Evolutionary conservation across 2,113 vertebrate species (phyloP).

Genomic region (Hiodon tergisus): DNA sequence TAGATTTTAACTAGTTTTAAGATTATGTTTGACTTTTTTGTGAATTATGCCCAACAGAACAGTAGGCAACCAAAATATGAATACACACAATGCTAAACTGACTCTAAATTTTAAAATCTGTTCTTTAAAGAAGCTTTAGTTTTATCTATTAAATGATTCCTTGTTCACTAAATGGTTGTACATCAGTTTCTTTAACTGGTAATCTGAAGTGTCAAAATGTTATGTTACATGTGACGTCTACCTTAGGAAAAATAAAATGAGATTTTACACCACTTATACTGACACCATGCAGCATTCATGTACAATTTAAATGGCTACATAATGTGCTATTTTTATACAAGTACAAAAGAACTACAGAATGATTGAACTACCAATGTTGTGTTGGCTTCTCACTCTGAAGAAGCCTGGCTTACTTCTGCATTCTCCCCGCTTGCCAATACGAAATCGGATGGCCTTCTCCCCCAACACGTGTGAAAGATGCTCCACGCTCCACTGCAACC

Average conservation of each 20-base stretch:
- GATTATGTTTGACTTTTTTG: too few species aligned
- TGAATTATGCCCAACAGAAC: not conserved
- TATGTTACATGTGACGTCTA: slow-evolving; percentile 32
- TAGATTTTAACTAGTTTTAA: not conserved
- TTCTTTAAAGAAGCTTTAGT: slow-evolving; percentile 8
- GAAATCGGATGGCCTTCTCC: slow-evolving; percentile 69
- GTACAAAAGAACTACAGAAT: not conserved
- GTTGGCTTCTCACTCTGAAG: not conserved
- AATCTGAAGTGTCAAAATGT: slow-evolving; percentile 10
- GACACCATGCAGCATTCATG: too few species aligned
- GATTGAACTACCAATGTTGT: too few species aligned
- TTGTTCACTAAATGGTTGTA: slow-evolving; percentile 31
- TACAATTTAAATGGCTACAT: too few species aligned
- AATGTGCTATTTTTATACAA: too few species aligned
- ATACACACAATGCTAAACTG: slow-evolving; percentile 27
- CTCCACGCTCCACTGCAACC: slow-evolving; percentile 69
- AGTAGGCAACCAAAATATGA: slow-evolving; percentile 1
- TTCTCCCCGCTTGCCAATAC: slow-evolving; percentile 67
- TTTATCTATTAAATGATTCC: not conserved
- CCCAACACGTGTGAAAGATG: slow-evolving; percentile 64
- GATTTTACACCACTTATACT: too few species aligned
- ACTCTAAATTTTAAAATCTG: slow-evolving; percentile 7
- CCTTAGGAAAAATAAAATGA: too few species aligned
- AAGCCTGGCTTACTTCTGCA: slow-evolving; percentile 60
- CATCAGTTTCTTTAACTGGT: slow-evolving; percentile 14